Base-by-base conservation (phyloP, 2,113 vertebrate species). In the Platichthys stellatus region DNA sequence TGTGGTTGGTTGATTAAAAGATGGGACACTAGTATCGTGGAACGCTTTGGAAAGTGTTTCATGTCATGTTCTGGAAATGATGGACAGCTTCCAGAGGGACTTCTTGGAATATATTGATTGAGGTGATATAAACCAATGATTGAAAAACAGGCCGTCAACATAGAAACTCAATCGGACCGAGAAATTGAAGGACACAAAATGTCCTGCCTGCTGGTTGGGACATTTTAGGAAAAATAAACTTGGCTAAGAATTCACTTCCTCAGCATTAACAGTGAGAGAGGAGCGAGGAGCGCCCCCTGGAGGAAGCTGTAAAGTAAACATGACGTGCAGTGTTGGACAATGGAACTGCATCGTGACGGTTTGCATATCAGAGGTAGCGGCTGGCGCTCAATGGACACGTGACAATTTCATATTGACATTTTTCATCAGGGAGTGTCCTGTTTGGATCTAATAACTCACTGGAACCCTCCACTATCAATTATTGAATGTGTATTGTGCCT, bases 401-500 rank as follows among this genome's bases (percentile, higher is more conserved):
- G 72, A 70, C 28, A 38, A 5, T 70, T 81, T 51, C 28, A 59
- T 71, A 49, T 72, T 69, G 75, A 83, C 45, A 5, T 80, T 72
- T 56, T 88, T 63, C 20, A 18, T 75, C 80, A 54, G 59, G 80
- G 80, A 82, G 71, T 77, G 17, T 56, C 63, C 58, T 67, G 73
- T 81, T 40, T 74, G 73, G 81, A 81, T 79, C 64, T n/a, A 69
- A 15, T n/a, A 69, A 15, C 79, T 82, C 83, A 80, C 78, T 84
- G 70, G 63, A 74, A 72, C 74, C 51, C 65, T 86, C 74, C 60
- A 58, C 63, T 74, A 67, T 86, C 76, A 79, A 59, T 71, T 83
- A 88, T 79, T 91, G 92, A 93, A 93, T 93, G 92, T 93, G 88
- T 89, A 84, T 81, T 70, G 86, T 89, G 86, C 87, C 88, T 91